Evolutionary conservation across 2,888 invertebrate genomes (phyloP).

Genomic region (Phorcus lineatus): DNA sequence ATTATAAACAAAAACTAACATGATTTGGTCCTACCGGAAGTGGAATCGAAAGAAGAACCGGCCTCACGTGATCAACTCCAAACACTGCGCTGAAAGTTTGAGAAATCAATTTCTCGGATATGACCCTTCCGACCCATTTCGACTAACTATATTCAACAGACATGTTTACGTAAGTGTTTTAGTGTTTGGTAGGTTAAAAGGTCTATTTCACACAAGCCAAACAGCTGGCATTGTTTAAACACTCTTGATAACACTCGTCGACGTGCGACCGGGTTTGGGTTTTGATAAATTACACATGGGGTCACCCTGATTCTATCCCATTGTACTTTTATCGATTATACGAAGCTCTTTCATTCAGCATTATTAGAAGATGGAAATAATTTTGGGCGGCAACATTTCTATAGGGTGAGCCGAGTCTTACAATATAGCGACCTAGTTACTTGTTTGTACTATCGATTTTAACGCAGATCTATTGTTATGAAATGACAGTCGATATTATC

Average conservation of each 20-base stretch:
- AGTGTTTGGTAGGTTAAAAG: not conserved
- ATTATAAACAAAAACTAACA: no score
- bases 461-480: no score
- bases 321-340: not conserved
- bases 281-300: not conserved
- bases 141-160: not conserved
- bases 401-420: no score
- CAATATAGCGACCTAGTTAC: no score
- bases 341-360: no score
- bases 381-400: no score
- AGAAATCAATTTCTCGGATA: not conserved
- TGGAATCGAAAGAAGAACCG: slow-evolving; percentile 1
- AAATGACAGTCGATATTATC: not conserved
- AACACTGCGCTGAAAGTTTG: not conserved
- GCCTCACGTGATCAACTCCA: not conserved
- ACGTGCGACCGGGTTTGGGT: not conserved
- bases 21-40: not conserved
- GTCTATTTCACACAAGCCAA: not conserved
- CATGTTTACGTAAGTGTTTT: not conserved
- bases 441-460: no score
- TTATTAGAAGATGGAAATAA: no score
- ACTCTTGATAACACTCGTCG: not conserved
- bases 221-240: not conserved
- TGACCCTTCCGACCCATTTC: not conserved
- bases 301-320: not conserved